Evolutionary conservation across 2,888 invertebrate species (phyloP).

Genomic region (Papilio elwesi): DNA sequence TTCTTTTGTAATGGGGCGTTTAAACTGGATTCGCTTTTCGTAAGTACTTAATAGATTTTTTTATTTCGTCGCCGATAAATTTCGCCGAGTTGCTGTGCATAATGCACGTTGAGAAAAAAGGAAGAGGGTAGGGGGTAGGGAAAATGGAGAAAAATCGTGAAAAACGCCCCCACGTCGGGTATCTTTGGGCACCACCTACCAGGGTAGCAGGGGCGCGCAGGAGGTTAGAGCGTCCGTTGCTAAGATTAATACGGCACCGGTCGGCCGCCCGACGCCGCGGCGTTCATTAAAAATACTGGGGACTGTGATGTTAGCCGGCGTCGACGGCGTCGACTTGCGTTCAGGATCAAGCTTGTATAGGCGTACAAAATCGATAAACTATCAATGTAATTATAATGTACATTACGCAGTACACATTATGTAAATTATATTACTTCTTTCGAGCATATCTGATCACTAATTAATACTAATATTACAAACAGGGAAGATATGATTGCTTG

Average conservation of each 20-base stretch:
- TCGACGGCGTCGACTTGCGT: constrained; percentile 53
- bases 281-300: constrained; percentile 79
- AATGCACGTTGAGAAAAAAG: constrained; percentile 70
- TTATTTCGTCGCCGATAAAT: constrained; percentile 77
- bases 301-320: constrained; percentile 64
- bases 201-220: constrained; percentile 72
- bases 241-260: constrained; percentile 81
- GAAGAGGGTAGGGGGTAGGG: constrained; percentile 46
- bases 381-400: background rate
- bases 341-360: constrained; percentile 46
- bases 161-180: constrained; percentile 69
- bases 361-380: too few relatives aligned
- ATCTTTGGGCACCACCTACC: constrained; percentile 75
- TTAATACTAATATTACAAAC: too few relatives aligned
- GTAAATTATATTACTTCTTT: too few relatives aligned
- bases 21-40: constrained; percentile 44
- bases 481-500: too few relatives aligned
- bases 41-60: constrained; percentile 56
- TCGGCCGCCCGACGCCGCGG: constrained; percentile 76
- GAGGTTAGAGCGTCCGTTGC: constrained; percentile 67
- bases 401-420: too few relatives aligned
- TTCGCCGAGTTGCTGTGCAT: constrained; percentile 68
- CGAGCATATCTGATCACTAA: too few relatives aligned
- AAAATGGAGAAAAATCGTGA: constrained; percentile 68
- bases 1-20: background rate